Evolutionary conservation across 64 coral and sea anemone species (phyloP), one percentile per base, ranked within the genome.

Genomic region (Hydrozoanthus tunicans): DNA sequence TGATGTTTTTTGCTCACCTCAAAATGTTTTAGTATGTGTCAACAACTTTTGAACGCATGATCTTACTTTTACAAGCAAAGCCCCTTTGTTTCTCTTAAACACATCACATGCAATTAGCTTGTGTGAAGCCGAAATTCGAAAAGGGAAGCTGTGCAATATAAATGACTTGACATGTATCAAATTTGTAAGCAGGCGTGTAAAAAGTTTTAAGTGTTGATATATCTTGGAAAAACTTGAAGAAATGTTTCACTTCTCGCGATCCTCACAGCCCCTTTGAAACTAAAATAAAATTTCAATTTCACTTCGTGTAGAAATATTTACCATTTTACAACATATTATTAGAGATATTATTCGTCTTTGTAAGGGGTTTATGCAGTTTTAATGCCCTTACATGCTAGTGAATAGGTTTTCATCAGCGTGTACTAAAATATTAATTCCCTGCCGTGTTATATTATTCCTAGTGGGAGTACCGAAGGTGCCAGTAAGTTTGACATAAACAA

Each of bases 351-450:
- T 74, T 74, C 84, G 56, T 69, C 75, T 54, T 73, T 58, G 84
- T 62, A 53, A 27, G 75, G 23, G 70, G 53, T 77, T 91, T 64
- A 90, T 94, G 55, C 79, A 77, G 89, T 91, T 90, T 94, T 94
- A 94, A 94, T 90, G 72, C 80, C 23, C 24, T 80, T 88, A 56
- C 17, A 10, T 91, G 59, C 69, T 76, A 52, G 93, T 91, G 70
- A 94, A 94, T 94, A 90, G 73, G 64, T 70, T 84, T 67, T 91
- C 93, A 90, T 90, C 93, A 59, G 58, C 32, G 76, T 70, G 78
- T 94, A 91, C 79, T 94, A 74, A 94, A 94, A 94, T 90, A 94
- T 94, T 90, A 84, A 94, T 90, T 83, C 13, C n/a, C 67, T 85
- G 59, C 79, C 79, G 76, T 77, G 81, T 68, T 70, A 84, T 94